Evolutionary conservation across 2,113 vertebrate species (phyloP), one percentile per base, ranked within the genome.

Genomic region (Puffinus mauretanicus): DNA sequence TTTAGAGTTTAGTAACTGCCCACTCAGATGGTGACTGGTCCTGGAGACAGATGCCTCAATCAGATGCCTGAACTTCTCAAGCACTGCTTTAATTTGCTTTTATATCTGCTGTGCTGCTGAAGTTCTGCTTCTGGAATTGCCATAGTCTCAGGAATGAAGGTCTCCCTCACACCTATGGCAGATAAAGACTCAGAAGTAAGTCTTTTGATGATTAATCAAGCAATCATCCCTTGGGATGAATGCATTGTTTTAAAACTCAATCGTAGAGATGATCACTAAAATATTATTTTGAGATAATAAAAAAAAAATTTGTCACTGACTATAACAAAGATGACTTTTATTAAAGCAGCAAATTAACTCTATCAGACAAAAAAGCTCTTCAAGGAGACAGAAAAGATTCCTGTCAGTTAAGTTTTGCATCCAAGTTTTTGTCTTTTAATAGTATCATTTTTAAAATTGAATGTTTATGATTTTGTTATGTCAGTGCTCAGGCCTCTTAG

Each of bases 361-460:
- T 24, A 73, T 73, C 36, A 32, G 40, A 46, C 29, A 80, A 91
- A 88, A 55, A 47, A 70, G 3, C 16, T 60, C 29, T 60, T 77
- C 15, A 82, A 65, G 13, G 20, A 85, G 24, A 73, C 15, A 73
- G 22, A 65, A 57, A 64, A 64, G 4, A n/a, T 38, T 65, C 9
- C 13, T 66, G 22, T 32, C 22, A 55, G 13, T 38, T 60, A 76
- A 38, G 13, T 71, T 88, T 42, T 2, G 0, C 32, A n/a, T 55
- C 18, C 25, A 66, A 55, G 12, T 7, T 66, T 55, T 72, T 60
- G 29, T 29, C 20, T 71, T 71, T 80, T 52, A 66, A 49, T 61
- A 70, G 1, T 8, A 32, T 14, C 0, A 7, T 4, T 80, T 88
- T 61, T 7, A 6, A 83, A 83, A 36, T 3, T 1, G 21, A 36